phyloP scores from a whole-genome alignment of 2,113 vertebrate species.

The Takifugu flavidus region DNA sequence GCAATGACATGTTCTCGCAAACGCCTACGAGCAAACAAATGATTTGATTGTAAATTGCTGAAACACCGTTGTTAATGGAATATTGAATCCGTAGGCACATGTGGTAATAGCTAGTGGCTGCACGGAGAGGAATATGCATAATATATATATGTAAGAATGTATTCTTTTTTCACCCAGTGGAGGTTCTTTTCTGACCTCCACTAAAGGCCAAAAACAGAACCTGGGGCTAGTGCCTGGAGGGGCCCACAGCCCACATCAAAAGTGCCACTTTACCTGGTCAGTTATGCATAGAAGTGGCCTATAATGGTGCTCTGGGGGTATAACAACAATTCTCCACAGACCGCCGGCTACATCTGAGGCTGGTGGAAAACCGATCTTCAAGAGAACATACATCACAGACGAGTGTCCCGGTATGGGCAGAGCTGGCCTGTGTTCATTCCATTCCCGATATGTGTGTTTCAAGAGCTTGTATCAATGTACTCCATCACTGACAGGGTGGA shows the following conservation, averaged over 20 bases:
- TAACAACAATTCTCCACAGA: background rate
- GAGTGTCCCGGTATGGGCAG: background rate
- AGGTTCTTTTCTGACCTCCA: background rate
- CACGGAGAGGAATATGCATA: background rate
- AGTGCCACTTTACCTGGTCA: conserved; percentile 14
- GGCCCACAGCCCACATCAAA: background rate
- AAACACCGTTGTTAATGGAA: conserved; percentile 35
- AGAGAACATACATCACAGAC: conserved; percentile 8
- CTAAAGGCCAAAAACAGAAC: background rate
- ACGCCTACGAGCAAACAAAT: conserved; percentile 52
- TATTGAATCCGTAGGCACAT: conserved; percentile 22
- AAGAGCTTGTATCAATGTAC: conserved; percentile 4
- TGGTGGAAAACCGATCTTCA: conserved; percentile 25
- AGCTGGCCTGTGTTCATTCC: conserved; percentile 3
- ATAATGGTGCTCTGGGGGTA: background rate
- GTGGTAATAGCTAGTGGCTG: conserved; percentile 7
- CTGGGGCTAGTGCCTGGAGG: conserved; percentile 9
- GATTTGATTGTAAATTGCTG: conserved; percentile 32
- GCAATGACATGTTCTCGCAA: conserved; percentile 47
- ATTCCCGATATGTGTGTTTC: conserved; percentile 3
- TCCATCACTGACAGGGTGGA: conserved; percentile 25
- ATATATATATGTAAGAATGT: background rate
- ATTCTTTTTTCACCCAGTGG: background rate
- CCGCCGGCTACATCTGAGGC: background rate
- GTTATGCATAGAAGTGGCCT: conserved; percentile 39